Conservation (phyloP, 2,888 invertebrate genomes). For the Torymus aiolomorphi region DNA sequence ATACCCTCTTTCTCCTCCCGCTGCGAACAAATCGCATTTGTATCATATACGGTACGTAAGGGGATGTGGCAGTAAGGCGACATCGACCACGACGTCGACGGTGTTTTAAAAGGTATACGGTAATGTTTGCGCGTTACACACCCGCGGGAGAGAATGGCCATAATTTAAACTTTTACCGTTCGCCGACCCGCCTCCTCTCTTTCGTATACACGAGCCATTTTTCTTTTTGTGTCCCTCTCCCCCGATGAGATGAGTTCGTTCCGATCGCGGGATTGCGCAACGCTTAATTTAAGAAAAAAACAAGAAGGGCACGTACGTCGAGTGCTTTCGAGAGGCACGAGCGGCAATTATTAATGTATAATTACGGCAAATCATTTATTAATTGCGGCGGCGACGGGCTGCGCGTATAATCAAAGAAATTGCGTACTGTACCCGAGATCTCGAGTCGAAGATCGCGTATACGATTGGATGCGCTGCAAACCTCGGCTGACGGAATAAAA, state of each 20-base stretch:
- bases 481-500: no score
- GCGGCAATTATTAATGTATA: not conserved
- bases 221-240: no score
- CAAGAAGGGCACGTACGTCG: no score
- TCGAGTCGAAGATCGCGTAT: no score
- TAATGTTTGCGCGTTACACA: constrained; percentile 12
- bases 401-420: not conserved
- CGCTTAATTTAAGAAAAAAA: no score
- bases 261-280: no score
- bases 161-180: constrained; percentile 46
- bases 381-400: not conserved
- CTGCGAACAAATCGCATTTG: no score
- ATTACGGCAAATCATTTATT: not conserved
- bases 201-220: not conserved
- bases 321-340: not conserved
- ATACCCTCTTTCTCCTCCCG: not conserved
- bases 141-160: constrained; percentile 16
- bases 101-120: no score
- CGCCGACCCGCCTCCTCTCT: constrained; percentile 28
- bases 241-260: no score
- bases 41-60: no score
- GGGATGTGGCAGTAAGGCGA: not conserved
- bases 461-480: no score
- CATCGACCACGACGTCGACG: not conserved
- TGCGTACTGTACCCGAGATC: no score